Evolutionary conservation across 2,797 vertebrate genomes (phyloP).

Genomic region (Manis javanica): DNA sequence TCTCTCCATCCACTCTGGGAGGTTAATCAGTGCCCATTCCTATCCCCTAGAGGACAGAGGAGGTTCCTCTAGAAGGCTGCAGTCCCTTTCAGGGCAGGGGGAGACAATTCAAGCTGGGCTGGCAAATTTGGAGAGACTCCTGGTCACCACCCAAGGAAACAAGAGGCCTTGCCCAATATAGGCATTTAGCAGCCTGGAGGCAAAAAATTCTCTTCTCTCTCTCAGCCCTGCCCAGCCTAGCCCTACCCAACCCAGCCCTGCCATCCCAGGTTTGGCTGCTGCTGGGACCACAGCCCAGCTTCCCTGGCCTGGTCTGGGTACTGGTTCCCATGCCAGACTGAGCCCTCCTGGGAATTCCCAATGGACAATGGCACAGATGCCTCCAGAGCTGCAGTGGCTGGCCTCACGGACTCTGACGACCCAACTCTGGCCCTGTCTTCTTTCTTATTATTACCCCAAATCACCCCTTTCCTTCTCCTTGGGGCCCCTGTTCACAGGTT

Average conservation of each 20-base stretch:
- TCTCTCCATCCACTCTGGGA: not conserved
- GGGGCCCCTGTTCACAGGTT: not conserved
- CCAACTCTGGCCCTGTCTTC: not conserved
- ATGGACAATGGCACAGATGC: not conserved
- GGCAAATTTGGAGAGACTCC: constrained; percentile 73
- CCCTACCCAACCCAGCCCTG: constrained; percentile 78
- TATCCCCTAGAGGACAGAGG: not conserved
- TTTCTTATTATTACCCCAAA: not conserved
- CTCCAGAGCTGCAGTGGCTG: not conserved
- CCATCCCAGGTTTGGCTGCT: constrained; percentile 66
- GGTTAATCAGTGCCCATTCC: not conserved
- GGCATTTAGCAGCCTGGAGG: constrained; percentile 79
- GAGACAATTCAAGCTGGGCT: constrained; percentile 61
- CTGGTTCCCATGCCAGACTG: not conserved
- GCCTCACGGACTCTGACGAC: not conserved
- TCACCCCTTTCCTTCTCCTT: not conserved
- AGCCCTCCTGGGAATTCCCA: constrained; percentile 15
- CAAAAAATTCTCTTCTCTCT: constrained; percentile 76
- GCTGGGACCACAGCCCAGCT: constrained; percentile 70
- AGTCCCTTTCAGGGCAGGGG: constrained; percentile 28
- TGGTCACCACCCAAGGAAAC: constrained; percentile 80
- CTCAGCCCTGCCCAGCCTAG: constrained; percentile 74
- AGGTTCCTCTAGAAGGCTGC: not conserved
- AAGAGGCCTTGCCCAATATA: constrained; percentile 82
- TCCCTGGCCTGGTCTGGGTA: constrained; percentile 46